Evolutionary conservation across 2,113 vertebrate genomes (phyloP).

Genomic region (Ciconia maguari): DNA sequence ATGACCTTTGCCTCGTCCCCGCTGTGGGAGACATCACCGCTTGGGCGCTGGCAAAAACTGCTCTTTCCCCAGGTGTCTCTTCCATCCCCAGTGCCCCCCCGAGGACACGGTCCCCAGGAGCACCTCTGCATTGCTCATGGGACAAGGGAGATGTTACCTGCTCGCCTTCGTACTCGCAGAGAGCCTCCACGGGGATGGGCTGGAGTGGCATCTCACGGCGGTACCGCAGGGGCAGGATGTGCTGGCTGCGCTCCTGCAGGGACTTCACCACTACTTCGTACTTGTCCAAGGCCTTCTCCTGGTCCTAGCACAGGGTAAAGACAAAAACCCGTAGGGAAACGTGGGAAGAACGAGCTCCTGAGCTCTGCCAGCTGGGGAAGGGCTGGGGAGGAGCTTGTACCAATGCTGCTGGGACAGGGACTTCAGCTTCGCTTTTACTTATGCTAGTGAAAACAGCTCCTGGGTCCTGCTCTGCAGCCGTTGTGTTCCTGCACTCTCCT

Average conservation of each 20-base stretch:
- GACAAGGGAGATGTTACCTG: slow-evolving; percentile 69
- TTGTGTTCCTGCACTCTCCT: not conserved
- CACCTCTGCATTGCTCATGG: accelerated
- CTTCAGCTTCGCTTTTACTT: not conserved
- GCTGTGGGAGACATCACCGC: accelerated
- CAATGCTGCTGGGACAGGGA: accelerated
- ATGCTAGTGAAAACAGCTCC: not conserved
- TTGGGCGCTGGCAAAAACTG: not conserved
- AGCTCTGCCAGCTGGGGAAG: not conserved
- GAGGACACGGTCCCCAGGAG: accelerated
- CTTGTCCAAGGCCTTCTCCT: slow-evolving; percentile 89
- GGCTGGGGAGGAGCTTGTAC: not conserved
- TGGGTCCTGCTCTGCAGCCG: not conserved
- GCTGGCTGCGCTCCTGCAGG: slow-evolving; percentile 86
- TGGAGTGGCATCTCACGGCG: slow-evolving; percentile 79
- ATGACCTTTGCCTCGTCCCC: not conserved
- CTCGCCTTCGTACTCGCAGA: slow-evolving; percentile 90
- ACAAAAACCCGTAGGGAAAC: not conserved
- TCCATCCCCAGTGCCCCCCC: accelerated
- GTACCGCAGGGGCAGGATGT: slow-evolving; percentile 86
- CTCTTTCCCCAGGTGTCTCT: not conserved
- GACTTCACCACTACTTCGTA: slow-evolving; percentile 83
- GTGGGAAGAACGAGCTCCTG: accelerated
- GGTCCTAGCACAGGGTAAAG: slow-evolving; percentile 76
- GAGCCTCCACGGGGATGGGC: slow-evolving; percentile 86